Evolutionary conservation across 1,140 invertebrate species (phyloP).

Genomic region (Metaphire vulgaris): DNA sequence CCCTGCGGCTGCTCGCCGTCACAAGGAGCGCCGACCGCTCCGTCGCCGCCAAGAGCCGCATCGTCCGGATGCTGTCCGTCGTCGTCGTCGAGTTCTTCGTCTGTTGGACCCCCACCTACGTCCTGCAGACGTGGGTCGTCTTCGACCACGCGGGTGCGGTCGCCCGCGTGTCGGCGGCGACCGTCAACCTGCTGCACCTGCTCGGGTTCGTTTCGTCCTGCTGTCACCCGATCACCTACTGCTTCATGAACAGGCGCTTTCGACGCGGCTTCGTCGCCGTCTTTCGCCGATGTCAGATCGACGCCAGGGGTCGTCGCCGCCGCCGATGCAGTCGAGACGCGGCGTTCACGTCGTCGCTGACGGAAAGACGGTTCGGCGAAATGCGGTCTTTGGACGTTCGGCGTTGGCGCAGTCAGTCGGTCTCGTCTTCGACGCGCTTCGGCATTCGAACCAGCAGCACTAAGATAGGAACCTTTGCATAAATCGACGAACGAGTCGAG

Average conservation of each 20-base stretch:
- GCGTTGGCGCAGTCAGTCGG: neutral
- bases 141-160: slow-evolving; percentile 64
- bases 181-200: slow-evolving; percentile 68
- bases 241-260: slow-evolving; percentile 86
- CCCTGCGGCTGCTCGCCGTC: too few species aligned
- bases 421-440: neutral
- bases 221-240: slow-evolving; percentile 87
- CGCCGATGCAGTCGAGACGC: neutral
- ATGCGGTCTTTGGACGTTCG: neutral
- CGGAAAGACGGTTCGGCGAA: too few species aligned
- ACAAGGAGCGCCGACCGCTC: neutral
- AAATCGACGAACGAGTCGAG: too few species aligned
- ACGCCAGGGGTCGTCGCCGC: neutral
- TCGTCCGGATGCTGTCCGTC: slow-evolving; percentile 85
- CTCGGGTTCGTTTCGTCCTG: slow-evolving; percentile 78
- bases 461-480: neutral
- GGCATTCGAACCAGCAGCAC: neutral
- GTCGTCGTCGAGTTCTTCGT: slow-evolving; percentile 86
- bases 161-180: slow-evolving; percentile 41
- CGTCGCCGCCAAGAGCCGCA: slow-evolving; percentile 65
- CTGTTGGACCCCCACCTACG: slow-evolving; percentile 82
- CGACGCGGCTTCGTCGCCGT: slow-evolving; percentile 68
- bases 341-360: too few species aligned
- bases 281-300: slow-evolving; percentile 55
- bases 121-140: slow-evolving; percentile 68